A percentile compares a stretch with the other conserved stretches of the same genome.
phyloP scores from a whole-genome alignment of 2,888 invertebrate genomes.

The Conchocele bisecta region DNA sequence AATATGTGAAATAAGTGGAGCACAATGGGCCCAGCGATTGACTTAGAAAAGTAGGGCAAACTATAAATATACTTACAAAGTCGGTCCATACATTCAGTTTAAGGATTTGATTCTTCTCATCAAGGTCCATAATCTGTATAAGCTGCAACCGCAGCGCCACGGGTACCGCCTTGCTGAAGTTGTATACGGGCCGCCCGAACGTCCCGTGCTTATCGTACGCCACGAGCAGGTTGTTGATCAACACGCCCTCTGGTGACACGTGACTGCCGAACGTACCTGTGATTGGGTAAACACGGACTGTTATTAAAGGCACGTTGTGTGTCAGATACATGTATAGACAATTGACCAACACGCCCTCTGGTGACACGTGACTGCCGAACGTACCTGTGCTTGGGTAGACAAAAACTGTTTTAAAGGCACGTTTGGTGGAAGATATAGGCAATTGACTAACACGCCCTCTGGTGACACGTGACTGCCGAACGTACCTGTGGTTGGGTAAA shows the following conservation, averaged over 20 bases:
- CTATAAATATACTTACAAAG: constrained; percentile 80
- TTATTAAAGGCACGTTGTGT: too few species aligned
- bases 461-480: constrained; percentile 73
- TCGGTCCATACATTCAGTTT: constrained; percentile 82
- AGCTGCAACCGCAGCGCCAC: constrained; percentile 80
- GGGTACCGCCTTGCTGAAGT: constrained; percentile 77
- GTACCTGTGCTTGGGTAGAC: too few species aligned
- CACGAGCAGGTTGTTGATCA: constrained; percentile 77
- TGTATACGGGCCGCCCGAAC: constrained; percentile 79
- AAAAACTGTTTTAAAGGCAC: too few species aligned
- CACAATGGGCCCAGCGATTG: too few species aligned
- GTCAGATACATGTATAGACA: too few species aligned
- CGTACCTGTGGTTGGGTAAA: too few species aligned
- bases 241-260: constrained; percentile 77
- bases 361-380: constrained; percentile 71
- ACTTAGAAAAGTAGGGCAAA: too few species aligned
- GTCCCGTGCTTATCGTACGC: constrained; percentile 78
- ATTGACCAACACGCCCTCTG: too few species aligned
- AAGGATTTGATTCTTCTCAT: constrained; percentile 82
- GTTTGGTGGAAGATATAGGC: too few species aligned
- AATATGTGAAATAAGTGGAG: too few species aligned
- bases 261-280: too few species aligned
- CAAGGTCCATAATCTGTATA: constrained; percentile 82
- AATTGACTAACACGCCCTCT: constrained; percentile 78
- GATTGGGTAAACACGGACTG: too few species aligned